Base-by-base conservation (phyloP, 2,113 vertebrate genomes). In the Corvus cornix region DNA sequence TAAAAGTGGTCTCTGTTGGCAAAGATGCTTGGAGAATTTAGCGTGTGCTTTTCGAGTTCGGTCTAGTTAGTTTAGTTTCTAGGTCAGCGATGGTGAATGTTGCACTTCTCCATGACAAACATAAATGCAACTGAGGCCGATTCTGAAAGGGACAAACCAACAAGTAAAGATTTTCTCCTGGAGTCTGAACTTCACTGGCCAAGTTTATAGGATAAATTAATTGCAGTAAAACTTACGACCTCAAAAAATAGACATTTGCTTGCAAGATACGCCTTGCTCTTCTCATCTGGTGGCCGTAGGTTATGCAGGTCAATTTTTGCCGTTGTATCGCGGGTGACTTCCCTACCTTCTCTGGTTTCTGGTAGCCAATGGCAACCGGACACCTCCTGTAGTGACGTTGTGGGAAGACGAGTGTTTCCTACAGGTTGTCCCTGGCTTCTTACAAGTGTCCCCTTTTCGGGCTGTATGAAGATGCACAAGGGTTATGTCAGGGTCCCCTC, bases 381-480 rank as follows among this genome's bases (percentile, higher is more conserved):
- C 3, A 8, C 17, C 6, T 53, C 49, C 1, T 13, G 6, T 16
- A 22, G 16, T 7, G 24, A 22, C 6, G 2, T 1, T 21, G 26
- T 7, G 37, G 26, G 60, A 14, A 31, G 17, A 19, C 7, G 21
- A 24, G 13, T 0, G 8, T 6, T 46, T 48, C 17, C 19, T 2
- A 2, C 22, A 17, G 24, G 49, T 51, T 51, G 49, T 51, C 14
- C 14, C 49, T 51, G 49, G 49, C 27, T 51, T 51, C 26, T 16
- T 51, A 15, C 14, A 26, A 27, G 21, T 9, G 1, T 5, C 33
- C 23, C 30, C 18, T 9, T 52, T 21, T 2, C 31, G 19, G 46
- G 31, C 46, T 3, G 4, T 6, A 5, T 2, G 28, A 21, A 41
- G 43, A 10, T 0, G 22, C 28, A 6, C 6, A 6, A 3, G 30